phyloP scores from a whole-genome alignment of 2,113 vertebrate species.

The Triplophysa tibetana region DNA sequence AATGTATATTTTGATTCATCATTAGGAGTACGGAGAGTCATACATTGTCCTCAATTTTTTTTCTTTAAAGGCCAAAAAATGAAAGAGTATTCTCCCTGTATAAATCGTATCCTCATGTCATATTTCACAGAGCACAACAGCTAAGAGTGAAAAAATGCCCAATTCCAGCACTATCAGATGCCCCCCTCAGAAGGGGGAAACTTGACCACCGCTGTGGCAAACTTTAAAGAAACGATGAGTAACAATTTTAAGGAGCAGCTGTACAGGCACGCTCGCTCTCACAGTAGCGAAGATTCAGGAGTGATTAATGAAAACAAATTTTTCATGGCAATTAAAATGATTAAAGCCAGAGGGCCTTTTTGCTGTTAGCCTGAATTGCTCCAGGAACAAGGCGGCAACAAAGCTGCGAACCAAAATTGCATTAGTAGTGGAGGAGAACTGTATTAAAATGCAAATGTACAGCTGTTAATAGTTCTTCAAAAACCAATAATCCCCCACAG shows the following conservation, averaged over 20 bases:
- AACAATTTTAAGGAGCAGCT: conserved; percentile 53
- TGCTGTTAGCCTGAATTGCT: conserved; percentile 80
- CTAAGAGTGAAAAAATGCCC: background rate
- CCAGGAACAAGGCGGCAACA: conserved; percentile 88
- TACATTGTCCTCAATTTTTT: conserved; percentile 30
- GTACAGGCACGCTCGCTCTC: conserved; percentile 33
- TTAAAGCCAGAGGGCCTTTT: conserved; percentile 71
- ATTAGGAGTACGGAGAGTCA: conserved; percentile 2
- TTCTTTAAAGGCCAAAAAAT: conserved; percentile 15
- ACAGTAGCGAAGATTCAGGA: conserved; percentile 62
- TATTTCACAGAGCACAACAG: background rate
- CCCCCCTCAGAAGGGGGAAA: conserved; percentile 20
- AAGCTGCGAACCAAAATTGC: conserved; percentile 94
- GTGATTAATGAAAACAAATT: conserved; percentile 76
- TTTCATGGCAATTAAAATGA: conserved; percentile 78
- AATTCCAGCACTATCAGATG: background rate
- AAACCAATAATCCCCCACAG: conserved; percentile 99
- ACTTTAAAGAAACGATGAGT: conserved; percentile 46
- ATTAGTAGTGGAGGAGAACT: conserved; percentile 95
- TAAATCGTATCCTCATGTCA: background rate
- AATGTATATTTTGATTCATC: conserved; percentile 22
- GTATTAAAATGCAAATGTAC: conserved; percentile 99
- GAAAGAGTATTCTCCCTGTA: background rate
- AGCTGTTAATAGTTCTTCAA: conserved; percentile 99
- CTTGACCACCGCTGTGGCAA: conserved; percentile 30